Evolutionary conservation across 2,797 vertebrate genomes (phyloP), one percentile per base, ranked within the genome.

Genomic region (Galagoides demidoff): DNA sequence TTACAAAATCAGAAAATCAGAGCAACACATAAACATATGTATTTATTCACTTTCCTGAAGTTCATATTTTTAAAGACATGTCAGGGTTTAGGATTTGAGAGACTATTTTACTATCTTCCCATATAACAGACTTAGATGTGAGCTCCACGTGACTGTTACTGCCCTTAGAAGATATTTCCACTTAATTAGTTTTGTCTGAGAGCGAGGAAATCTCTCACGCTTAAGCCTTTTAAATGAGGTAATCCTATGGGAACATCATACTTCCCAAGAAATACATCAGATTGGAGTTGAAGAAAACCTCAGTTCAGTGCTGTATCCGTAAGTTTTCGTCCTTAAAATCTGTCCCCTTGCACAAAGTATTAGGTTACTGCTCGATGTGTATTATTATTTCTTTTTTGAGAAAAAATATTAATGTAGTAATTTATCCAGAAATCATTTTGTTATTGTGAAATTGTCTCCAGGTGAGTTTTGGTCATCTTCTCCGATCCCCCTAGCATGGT

Each of bases 181-280:
- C 85, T 85, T 93, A 85, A 94, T 94, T 94, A 13, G 5, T 78
- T 94, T 94, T 90, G 61, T 94, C 76, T 85, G 68, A 93, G 45
- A 78, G 39, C 77, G 81, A 92, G 90, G 73, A 89, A 91, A 85
- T 93, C 61, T 87, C 43, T 71, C 82, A 81, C 4, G 0, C 61
- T 45, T 77, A 49, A 45, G 29, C 78, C 70, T 93, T 88, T 87
- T 82, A 82, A 76, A 73, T 37, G 5, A 73, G 52, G 20, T 29
- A 25, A 64, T 88, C 49, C 76, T 70, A 70, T 87, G 89, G 82
- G 71, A 94, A 79, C 29, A 23, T 2, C 63, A 17, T 61, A 37
- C 34, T 94, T 78, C 20, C 37, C 29, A 76, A 83, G 83, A 88
- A 79, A 79, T 19, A 88, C 49, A 92, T 85, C 70, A 70, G 43